phyloP scores from a whole-genome alignment of 2,888 invertebrate genomes.

The Drosophila greeni region DNA sequence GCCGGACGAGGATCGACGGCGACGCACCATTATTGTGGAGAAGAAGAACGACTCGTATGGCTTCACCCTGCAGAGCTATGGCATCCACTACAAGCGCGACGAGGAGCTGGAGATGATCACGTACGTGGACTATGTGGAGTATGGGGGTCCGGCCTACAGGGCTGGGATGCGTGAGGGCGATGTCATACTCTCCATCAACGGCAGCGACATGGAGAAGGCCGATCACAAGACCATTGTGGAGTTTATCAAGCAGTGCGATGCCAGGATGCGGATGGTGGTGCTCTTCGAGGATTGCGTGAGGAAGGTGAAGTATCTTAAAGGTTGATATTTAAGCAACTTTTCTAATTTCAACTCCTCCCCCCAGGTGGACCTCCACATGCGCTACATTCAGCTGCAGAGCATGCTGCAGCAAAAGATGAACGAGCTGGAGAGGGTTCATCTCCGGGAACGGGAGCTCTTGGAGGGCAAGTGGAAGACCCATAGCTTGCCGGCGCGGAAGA shows the following conservation, averaged over 20 bases:
- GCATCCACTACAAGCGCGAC: constrained; percentile 96
- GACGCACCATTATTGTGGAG: constrained; percentile 94
- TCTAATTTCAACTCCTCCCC: neutral
- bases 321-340: too few relatives aligned
- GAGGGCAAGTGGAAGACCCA: constrained; percentile 94
- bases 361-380: constrained; percentile 90
- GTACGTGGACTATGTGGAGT: constrained; percentile 97
- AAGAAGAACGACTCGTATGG: constrained; percentile 94
- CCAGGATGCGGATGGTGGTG: constrained; percentile 96
- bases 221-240: constrained; percentile 95
- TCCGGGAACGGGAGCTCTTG: constrained; percentile 89
- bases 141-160: constrained; percentile 93
- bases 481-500: constrained; percentile 90
- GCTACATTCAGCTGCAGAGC: constrained; percentile 93
- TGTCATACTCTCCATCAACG: constrained; percentile 97
- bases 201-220: constrained; percentile 96
- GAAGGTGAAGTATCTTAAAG: constrained; percentile 82
- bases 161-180: constrained; percentile 98
- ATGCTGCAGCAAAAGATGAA: constrained; percentile 90
- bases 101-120: constrained; percentile 97
- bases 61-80: constrained; percentile 97
- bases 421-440: constrained; percentile 89
- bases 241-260: constrained; percentile 93
- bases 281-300: constrained; percentile 97
- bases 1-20: constrained; percentile 90